Evolutionary conservation across 2,888 invertebrate genomes (phyloP).

Genomic region (Nemotelus nigrinus): DNA sequence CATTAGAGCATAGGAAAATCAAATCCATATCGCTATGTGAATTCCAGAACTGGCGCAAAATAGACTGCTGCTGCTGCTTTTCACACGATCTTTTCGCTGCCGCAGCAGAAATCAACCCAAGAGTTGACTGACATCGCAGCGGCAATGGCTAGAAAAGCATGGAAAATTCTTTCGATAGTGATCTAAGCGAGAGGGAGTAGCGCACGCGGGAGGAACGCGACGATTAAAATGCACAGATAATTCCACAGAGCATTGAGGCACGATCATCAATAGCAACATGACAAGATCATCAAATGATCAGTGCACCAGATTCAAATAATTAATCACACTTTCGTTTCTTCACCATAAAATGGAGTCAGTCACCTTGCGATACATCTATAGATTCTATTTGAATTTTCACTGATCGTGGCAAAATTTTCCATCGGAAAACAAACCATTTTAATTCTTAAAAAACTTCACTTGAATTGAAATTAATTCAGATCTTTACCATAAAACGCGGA

Average conservation of each 20-base stretch:
- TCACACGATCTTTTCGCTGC: not conserved
- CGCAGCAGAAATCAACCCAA: not conserved
- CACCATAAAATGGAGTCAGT: too few relatives aligned
- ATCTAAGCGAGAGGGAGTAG: not conserved
- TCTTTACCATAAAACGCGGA: constrained; percentile 36
- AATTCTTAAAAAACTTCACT: too few relatives aligned
- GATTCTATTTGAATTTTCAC: too few relatives aligned
- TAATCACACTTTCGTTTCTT: too few relatives aligned
- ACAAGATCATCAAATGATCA: not conserved
- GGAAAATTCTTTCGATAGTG: constrained; percentile 29
- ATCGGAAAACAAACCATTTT: too few relatives aligned
- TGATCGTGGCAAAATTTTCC: too few relatives aligned
- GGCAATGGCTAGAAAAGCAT: not conserved
- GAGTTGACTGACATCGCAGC: constrained; percentile 40
- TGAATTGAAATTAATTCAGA: too few relatives aligned
- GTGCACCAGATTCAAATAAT: too few relatives aligned
- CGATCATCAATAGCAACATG: not conserved
- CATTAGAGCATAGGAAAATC: not conserved
- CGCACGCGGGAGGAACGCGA: constrained; percentile 22
- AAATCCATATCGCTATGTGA: not conserved
- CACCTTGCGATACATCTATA: too few relatives aligned
- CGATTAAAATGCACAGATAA: not conserved
- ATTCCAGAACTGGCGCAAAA: constrained; percentile 30
- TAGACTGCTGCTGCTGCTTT: not conserved
- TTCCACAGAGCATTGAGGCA: not conserved